A percentile compares a stretch with the other conserved stretches of the same genome.
These are phyloP conservation scores for Philopedon plagiatum DNA, from an alignment of 2,888 invertebrate species.

Conservation along the genomic window DNA sequence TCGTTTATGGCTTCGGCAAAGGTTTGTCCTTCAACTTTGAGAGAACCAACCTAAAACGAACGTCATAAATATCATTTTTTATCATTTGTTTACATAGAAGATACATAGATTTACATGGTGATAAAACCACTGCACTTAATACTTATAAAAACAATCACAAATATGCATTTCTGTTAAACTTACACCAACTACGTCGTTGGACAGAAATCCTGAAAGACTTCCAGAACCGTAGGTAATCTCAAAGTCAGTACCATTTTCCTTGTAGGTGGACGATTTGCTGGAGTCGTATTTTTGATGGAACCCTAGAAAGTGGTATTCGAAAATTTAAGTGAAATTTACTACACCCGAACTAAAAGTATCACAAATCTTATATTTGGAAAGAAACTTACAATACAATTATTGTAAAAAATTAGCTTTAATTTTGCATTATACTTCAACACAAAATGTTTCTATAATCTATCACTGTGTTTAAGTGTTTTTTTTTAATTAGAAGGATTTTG, in stretches of 20 bases:
- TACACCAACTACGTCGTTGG: constrained; percentile 89
- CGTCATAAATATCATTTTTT: neutral
- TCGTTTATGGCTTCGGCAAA: constrained; percentile 97
- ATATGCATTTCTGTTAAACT: constrained; percentile 64
- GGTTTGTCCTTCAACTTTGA: constrained; percentile 83
- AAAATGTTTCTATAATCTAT: too few relatives aligned
- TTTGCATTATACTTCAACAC: too few relatives aligned
- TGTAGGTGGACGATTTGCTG: constrained; percentile 85
- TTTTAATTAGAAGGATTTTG: too few relatives aligned
- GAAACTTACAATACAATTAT: too few relatives aligned
- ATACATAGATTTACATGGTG: too few relatives aligned
- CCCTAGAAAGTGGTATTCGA: constrained; percentile 75
- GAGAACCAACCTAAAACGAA: constrained; percentile 77
- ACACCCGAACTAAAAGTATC: too few relatives aligned
- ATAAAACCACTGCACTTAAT: too few relatives aligned
- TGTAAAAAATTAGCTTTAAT: too few relatives aligned
- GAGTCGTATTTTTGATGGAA: constrained; percentile 97
- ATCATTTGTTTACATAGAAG: neutral
- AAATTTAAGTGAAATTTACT: too few relatives aligned
- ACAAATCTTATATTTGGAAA: too few relatives aligned
- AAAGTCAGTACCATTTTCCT: constrained; percentile 91
- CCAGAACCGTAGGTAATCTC: constrained; percentile 97
- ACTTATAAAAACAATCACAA: too few relatives aligned
- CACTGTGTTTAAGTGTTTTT: too few relatives aligned
- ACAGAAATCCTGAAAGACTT: constrained; percentile 95